phyloP scores from a whole-genome alignment of 2,113 vertebrate species.

The Aviceda subcristata region DNA sequence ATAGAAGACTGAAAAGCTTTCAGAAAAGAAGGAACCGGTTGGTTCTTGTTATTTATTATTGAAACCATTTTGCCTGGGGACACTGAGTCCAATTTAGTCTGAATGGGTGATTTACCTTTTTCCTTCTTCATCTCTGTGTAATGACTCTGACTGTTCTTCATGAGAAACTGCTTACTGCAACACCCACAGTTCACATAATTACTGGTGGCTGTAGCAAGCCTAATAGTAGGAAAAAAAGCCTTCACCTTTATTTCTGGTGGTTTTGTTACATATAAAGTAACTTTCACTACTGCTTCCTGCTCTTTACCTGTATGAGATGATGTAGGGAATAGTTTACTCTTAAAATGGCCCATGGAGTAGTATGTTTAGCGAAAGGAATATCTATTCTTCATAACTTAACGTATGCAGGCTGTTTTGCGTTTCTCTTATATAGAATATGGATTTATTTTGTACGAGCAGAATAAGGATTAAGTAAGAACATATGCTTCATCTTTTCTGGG shows the following conservation, averaged over 20 bases:
- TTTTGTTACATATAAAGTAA: not conserved
- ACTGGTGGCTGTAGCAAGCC: not conserved
- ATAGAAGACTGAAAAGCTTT: not conserved
- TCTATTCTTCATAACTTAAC: not conserved
- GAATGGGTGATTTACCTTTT: not conserved
- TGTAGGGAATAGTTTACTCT: not conserved
- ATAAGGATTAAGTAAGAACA: conserved; percentile 44
- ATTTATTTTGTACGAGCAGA: not conserved
- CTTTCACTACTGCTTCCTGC: not conserved
- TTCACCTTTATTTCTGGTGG: not conserved
- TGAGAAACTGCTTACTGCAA: not conserved
- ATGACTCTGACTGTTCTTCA: not conserved
- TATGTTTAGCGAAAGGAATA: not conserved
- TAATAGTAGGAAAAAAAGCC: not conserved
- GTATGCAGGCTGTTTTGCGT: not conserved
- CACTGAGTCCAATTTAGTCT: not conserved
- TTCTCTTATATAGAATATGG: not conserved
- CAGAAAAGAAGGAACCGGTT: not conserved
- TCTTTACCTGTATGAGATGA: not conserved
- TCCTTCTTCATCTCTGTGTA: not conserved
- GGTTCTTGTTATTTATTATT: not conserved
- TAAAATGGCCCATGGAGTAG: not conserved
- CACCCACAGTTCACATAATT: not conserved
- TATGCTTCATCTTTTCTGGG: not conserved
- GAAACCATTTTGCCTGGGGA: conserved; percentile 15